Percentiles rank a stretch among this genome's conserved stretches.
Conservation (phyloP, 2,888 invertebrate species). For the Vanessa cardui region DNA sequence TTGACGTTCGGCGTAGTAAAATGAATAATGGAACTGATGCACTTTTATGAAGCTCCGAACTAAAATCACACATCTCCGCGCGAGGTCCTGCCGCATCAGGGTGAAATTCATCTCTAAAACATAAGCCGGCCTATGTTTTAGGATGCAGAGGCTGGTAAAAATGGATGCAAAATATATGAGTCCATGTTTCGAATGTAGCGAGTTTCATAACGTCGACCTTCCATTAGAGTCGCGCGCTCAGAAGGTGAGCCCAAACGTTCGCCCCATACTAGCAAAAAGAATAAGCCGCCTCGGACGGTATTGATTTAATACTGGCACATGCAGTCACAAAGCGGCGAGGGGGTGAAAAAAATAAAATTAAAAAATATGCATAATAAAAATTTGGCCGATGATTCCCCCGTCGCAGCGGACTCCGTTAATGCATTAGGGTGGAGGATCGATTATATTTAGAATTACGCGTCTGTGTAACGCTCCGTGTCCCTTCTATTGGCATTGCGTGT, state of each 20-base stretch:
- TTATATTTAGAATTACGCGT: conserved; percentile 65
- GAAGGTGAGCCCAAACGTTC: conserved; percentile 53
- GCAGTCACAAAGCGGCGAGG: conserved; percentile 54
- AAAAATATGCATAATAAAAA: conserved; percentile 72
- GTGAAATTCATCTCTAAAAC: conserved; percentile 29
- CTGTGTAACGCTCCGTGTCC: conserved; percentile 42
- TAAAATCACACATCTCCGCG: conserved; percentile 22
- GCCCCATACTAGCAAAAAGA: conserved; percentile 57
- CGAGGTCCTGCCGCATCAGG: conserved; percentile 17
- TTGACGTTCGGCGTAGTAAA: conserved; percentile 37
- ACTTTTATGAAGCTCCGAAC: conserved; percentile 23
- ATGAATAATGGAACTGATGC: conserved; percentile 38
- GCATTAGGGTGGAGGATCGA: conserved; percentile 64
- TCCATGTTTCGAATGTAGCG: conserved; percentile 39
- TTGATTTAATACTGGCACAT: conserved; percentile 68
- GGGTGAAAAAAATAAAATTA: conserved; percentile 76
- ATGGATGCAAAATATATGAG: conserved; percentile 42
- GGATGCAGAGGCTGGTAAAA: conserved; percentile 31
- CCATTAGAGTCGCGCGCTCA: conserved; percentile 55
- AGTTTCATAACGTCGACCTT: conserved; percentile 48
- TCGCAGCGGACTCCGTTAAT: conserved; percentile 57
- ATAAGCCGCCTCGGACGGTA: conserved; percentile 56
- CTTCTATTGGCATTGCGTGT: conserved; percentile 41
- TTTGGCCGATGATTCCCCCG: conserved; percentile 73
- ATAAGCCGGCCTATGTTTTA: conserved; percentile 20